phyloP scores from a whole-genome alignment of 2,797 vertebrate species.

The Myiothlypis chrysogaster region DNA sequence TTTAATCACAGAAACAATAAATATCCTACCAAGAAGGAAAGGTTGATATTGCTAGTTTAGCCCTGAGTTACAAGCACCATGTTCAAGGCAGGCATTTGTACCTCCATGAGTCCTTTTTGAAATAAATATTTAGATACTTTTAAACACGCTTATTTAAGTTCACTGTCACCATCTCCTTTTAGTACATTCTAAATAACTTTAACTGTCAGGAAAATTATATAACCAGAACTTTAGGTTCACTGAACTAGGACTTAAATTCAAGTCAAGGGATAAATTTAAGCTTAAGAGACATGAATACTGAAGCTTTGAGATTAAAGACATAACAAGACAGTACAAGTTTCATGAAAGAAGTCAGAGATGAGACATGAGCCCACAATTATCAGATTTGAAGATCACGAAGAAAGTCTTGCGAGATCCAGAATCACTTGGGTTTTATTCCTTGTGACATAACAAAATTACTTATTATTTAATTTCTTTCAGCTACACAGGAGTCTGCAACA shows the following conservation, averaged over 20 bases:
- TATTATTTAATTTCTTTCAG: not conserved
- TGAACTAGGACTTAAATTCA: not conserved
- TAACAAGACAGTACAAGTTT: not conserved
- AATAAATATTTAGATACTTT: not conserved
- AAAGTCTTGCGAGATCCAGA: not conserved
- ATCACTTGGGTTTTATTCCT: not conserved
- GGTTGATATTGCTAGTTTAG: not conserved
- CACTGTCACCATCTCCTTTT: not conserved
- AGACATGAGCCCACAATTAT: not conserved
- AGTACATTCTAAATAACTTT: not conserved
- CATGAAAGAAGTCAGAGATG: not conserved
- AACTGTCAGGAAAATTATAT: not conserved
- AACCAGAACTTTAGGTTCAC: not conserved
- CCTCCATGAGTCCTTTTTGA: not conserved
- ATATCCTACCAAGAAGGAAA: not conserved
- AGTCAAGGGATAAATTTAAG: not conserved
- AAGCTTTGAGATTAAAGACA: not conserved
- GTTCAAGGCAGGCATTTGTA: not conserved
- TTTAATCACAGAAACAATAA: not conserved
- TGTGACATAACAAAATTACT: not conserved
- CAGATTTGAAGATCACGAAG: not conserved
- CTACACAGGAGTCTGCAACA: not conserved
- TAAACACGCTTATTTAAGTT: not conserved
- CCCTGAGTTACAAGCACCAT: not conserved
- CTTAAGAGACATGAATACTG: not conserved